phyloP scores from a whole-genome alignment of 2,888 invertebrate genomes.

The Oscheius sp. region DNA sequence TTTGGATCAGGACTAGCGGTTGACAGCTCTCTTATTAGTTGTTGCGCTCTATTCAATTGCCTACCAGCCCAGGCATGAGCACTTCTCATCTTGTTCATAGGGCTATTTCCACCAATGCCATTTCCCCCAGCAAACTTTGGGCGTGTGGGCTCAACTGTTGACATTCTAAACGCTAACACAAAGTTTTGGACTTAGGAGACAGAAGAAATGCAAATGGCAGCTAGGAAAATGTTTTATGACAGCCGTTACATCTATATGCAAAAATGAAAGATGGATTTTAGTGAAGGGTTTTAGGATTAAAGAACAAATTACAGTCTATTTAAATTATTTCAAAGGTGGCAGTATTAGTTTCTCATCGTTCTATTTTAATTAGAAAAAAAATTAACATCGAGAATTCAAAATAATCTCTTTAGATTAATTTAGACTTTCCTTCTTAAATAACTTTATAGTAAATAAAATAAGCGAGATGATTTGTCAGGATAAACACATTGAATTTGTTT shows the following conservation, averaged over 20 bases:
- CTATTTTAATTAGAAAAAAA: too few species aligned
- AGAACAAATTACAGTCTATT: too few species aligned
- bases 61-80: constrained; percentile 62
- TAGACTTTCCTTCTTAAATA: too few species aligned
- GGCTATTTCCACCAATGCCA: constrained; percentile 37
- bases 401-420: too few species aligned
- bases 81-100: constrained; percentile 42
- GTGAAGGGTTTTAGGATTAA: neutral
- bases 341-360: too few species aligned
- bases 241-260: too few species aligned
- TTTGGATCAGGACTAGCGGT: constrained; percentile 43
- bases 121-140: constrained; percentile 35
- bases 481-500: too few species aligned
- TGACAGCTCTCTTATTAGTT: constrained; percentile 64
- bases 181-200: neutral
- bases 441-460: too few species aligned
- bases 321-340: too few species aligned
- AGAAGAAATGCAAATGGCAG: constrained; percentile 20
- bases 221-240: constrained; percentile 5
- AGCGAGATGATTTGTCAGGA: too few species aligned
- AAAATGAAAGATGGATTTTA: constrained; percentile 32
- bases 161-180: constrained; percentile 3
- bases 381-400: too few species aligned
- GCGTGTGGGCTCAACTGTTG: constrained; percentile 19
- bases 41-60: constrained; percentile 61